Conservation (phyloP, 1,140 invertebrate species). For the Dreissena polymorpha region DNA sequence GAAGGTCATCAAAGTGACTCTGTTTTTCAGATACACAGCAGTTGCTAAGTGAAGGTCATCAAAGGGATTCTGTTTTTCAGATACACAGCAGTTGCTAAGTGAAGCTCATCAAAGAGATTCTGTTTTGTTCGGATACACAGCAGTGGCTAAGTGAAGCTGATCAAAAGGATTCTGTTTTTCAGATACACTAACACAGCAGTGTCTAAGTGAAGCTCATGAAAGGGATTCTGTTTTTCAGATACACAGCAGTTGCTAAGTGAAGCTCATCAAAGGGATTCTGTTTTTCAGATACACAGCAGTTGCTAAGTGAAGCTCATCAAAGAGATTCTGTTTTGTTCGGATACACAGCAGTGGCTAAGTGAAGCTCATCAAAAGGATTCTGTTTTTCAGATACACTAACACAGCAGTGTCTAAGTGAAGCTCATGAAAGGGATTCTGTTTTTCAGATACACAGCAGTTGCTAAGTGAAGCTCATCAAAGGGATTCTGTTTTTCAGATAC, state of each 20-base stretch:
- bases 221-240: constrained; percentile 1
- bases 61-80: neutral
- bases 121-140: constrained; percentile 19
- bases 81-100: constrained; percentile 29
- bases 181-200: constrained; percentile 44
- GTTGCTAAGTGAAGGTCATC: neutral
- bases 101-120: too few species aligned
- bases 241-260: constrained; percentile 25
- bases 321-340: neutral
- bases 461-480: neutral
- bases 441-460: constrained; percentile 33
- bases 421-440: too few species aligned
- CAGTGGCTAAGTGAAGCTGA: constrained; percentile 7
- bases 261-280: too few species aligned
- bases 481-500: constrained; percentile 11
- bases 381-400: constrained; percentile 26
- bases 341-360: constrained; percentile 27
- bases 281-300: constrained; percentile 32
- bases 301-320: neutral
- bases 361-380: too few species aligned
- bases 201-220: neutral
- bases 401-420: constrained; percentile 14
- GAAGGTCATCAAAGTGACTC: too few species aligned
- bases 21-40: constrained; percentile 25
- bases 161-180: too few species aligned